phyloP scores from a whole-genome alignment of 2,888 invertebrate genomes.

The Campoplex nolae region DNA sequence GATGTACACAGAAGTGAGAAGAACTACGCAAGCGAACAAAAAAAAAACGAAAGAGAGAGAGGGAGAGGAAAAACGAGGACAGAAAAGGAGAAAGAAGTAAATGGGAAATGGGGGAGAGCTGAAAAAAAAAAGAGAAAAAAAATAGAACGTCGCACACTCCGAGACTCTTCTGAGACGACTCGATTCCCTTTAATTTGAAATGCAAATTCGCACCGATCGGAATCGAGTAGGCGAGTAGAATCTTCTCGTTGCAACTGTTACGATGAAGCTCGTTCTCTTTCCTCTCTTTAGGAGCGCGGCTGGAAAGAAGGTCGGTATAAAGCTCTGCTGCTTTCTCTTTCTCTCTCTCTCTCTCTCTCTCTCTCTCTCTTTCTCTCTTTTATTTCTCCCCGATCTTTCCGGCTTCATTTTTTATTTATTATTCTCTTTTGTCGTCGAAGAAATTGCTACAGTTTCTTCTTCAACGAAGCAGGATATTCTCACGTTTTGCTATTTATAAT shows the following conservation, averaged over 20 bases:
- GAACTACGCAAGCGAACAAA: neutral
- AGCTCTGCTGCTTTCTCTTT: slow-evolving; percentile 45
- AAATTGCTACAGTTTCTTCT: slow-evolving; percentile 28
- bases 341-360: slow-evolving; percentile 36
- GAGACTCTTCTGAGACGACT: slow-evolving; percentile 62
- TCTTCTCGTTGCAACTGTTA: slow-evolving; percentile 59
- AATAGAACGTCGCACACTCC: slow-evolving; percentile 24
- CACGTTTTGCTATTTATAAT: slow-evolving; percentile 55
- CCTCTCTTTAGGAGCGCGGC: neutral
- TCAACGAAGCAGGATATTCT: slow-evolving; percentile 19
- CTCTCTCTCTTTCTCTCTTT: slow-evolving; percentile 36
- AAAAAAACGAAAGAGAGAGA: neutral
- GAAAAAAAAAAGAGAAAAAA: neutral
- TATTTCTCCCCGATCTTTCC: slow-evolving; percentile 30
- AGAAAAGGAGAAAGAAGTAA: slow-evolving; percentile 6
- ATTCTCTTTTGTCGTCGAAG: slow-evolving; percentile 33
- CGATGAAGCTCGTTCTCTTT: slow-evolving; percentile 17
- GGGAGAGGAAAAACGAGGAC: slow-evolving; percentile 15
- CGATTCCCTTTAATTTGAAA: slow-evolving; percentile 69
- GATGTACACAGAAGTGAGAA: slow-evolving; percentile 20
- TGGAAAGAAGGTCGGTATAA: slow-evolving; percentile 40
- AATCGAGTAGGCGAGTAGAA: slow-evolving; percentile 55
- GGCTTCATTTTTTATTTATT: slow-evolving; percentile 16
- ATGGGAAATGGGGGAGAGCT: neutral
- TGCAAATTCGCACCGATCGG: slow-evolving; percentile 63